These are phyloP conservation scores for Furcifer pardalis DNA, from an alignment of 2,797 vertebrate species.

Conservation along the genomic window DNA sequence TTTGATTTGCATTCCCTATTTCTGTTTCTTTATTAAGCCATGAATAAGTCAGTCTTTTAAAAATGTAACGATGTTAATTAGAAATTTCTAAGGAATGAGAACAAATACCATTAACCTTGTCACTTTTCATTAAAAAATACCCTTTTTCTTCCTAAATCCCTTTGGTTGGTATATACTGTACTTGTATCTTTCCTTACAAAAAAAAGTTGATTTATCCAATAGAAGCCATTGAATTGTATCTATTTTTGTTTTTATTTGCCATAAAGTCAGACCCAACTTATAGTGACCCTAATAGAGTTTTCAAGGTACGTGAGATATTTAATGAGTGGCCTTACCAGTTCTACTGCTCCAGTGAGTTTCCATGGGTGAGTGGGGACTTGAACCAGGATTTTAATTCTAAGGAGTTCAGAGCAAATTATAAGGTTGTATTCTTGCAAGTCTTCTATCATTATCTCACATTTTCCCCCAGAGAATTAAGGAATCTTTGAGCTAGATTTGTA, in stretches of 20 bases:
- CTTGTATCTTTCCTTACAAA: neutral
- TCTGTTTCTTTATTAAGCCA: constrained; percentile 19
- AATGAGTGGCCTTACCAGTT: too few relatives aligned
- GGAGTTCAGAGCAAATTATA: neutral
- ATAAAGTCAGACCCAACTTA: too few relatives aligned
- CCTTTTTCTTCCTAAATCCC: neutral
- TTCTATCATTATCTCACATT: neutral
- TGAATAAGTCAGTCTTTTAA: constrained; percentile 16
- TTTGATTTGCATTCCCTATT: constrained; percentile 16
- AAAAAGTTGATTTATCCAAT: neutral
- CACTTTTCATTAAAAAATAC: constrained; percentile 27
- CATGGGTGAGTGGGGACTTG: too few relatives aligned
- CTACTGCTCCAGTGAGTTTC: too few relatives aligned
- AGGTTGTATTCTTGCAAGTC: neutral
- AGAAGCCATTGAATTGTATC: neutral
- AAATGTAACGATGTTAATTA: constrained; percentile 30
- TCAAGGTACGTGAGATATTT: too few relatives aligned
- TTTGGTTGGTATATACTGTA: neutral
- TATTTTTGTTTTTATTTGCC: too few relatives aligned
- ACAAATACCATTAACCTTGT: constrained; percentile 10
- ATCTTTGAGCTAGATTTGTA: too few relatives aligned
- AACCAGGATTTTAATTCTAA: neutral
- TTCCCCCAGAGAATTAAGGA: neutral
- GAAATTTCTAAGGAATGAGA: constrained; percentile 7
- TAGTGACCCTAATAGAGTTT: too few relatives aligned